Evolutionary conservation across 1,140 invertebrate genomes (phyloP), one percentile per base, ranked within the genome.

Genomic region (Trichoplusia ni): DNA sequence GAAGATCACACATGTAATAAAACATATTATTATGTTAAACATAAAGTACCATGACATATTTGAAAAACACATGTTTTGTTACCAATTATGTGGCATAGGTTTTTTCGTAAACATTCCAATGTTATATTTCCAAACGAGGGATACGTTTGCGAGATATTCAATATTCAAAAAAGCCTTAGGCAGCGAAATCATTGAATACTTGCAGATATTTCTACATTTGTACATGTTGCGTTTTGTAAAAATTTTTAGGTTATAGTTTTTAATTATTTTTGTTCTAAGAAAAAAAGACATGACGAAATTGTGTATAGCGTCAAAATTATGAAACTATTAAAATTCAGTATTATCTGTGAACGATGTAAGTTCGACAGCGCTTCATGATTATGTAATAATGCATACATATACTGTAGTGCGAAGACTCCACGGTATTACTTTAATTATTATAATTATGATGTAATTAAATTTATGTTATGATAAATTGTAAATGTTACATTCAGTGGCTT

Each of bases 401-500:
- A 25, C 13, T 25, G n/a, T 4, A 49, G 19, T 23, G 53, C 38
- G 37, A n/a, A 38, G 2, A 16, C 27, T 14, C 59, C 35, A 23
- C 65, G 63, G 54, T 61, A 61, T 63, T 65, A 67, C 44, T 64
- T 54, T 62, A 67, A 66, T 67, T 64, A 61, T 40, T 53, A 64
- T 61, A 64, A 29, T 64, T 60, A 69, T 29, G 23, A 60, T 77
- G 69, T 74, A 74, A 74, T 71, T 69, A 76, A 69, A 71, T 74
- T 75, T 77, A 70, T 69, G 73, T 75, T 74, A 70, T 75, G 72
- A 69, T 75, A 68, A 74, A 75, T 79, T 82, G 75, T 83, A 77
- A 79, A 81, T 74, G 75, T 74, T 75, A 75, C 56, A 72, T 79
- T 79, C 66, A 78, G 64, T 74, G 80, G 78, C 79, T 83, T 82